Evolutionary conservation across 2,113 vertebrate species (phyloP), one percentile per base, ranked within the genome.

Genomic region (Lampris megalopsis): DNA sequence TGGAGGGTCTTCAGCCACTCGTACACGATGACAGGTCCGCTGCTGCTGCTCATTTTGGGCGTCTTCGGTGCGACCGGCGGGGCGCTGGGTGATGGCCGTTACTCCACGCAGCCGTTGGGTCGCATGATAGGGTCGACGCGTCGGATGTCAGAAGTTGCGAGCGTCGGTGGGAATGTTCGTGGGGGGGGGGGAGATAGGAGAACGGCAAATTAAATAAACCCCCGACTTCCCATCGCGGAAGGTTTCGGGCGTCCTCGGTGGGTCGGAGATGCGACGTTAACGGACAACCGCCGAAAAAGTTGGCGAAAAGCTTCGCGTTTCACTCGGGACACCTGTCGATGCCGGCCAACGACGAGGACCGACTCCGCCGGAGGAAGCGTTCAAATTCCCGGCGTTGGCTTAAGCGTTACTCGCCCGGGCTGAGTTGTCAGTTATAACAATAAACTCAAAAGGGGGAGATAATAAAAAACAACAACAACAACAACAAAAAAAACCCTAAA

Each of bases 1-100:
- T 98, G 97, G 65, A 99, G 94, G 74, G 97, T 97, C 90, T 93
- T 96, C 71, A 99, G 93, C 98, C 97, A 99, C 92, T 99, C 98
- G 86, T 95, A 98, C 35, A 99, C 97, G 84, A 99, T 95, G 91
- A 96, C 96, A 91, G 96, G 93, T 81, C 94, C 93, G 79, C 72
- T 95, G 93, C 94, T 95, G 94, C 94, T 95, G 94, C 97, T 98
- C 94, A 94, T 95, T 72, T 80, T 91, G 84, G 60, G 61, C 73
- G 71, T 13, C 70, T 64, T 81, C 13, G 79, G 69, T 76, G 24
- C 24, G 24, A 71, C 82, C 50, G 68, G 83, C 75, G 59, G n/a
- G 24, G 24, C 24, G 24, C 24, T 24, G 24, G 24, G 24, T 24
- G 24, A 24, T 85, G 75, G 63, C n/a, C 72, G 41, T 77, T 79